These are phyloP conservation scores for Anarsia innoxiella DNA, from an alignment of 2,888 invertebrate genomes.

Conservation along the genomic window DNA sequence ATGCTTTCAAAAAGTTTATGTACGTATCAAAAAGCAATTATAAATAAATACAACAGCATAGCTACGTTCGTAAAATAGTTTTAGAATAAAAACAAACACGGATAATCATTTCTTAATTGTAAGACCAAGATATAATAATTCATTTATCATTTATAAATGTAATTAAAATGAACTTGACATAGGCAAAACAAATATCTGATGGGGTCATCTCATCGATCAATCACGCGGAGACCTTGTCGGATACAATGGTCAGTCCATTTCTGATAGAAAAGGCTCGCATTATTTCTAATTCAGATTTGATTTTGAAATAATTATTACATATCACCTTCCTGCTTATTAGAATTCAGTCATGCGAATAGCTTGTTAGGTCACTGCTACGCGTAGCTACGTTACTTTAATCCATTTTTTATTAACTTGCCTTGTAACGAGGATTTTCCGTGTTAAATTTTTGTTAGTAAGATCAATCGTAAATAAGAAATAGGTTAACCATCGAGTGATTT, in stretches of 20 bases:
- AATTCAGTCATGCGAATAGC: slow-evolving; percentile 2
- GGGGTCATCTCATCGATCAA: slow-evolving; percentile 56
- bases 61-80: too few relatives aligned
- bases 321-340: slow-evolving; percentile 18
- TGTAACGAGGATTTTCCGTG: too few relatives aligned
- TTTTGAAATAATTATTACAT: slow-evolving; percentile 29
- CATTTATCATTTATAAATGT: slow-evolving; percentile 26
- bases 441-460: too few relatives aligned
- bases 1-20: too few relatives aligned
- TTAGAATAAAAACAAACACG: too few relatives aligned
- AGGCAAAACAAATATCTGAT: slow-evolving; percentile 44
- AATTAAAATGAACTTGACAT: slow-evolving; percentile 56
- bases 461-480: too few relatives aligned
- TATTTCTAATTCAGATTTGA: slow-evolving; percentile 22
- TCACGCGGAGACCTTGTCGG: slow-evolving; percentile 45
- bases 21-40: too few relatives aligned
- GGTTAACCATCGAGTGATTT: too few relatives aligned
- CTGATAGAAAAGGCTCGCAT: slow-evolving; percentile 16
- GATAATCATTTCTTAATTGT: too few relatives aligned
- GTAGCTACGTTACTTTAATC: neutral
- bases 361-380: neutral
- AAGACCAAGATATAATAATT: slow-evolving; percentile 19
- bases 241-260: slow-evolving; percentile 26
- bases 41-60: too few relatives aligned
- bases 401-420: neutral